phyloP scores from a whole-genome alignment of 2,113 vertebrate genomes.

The Macroglossus sobrinus region DNA sequence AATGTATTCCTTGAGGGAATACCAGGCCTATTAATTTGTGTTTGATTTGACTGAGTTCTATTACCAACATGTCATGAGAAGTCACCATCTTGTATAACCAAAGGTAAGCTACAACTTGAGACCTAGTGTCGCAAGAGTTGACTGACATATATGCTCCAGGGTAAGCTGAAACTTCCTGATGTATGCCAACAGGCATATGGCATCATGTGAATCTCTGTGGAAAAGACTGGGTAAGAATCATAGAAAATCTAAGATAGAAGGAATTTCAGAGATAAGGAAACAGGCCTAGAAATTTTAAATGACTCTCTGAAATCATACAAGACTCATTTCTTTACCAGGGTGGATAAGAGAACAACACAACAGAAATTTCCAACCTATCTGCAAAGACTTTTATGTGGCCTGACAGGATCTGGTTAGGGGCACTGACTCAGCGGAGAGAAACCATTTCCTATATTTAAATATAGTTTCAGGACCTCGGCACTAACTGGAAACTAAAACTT shows the following conservation, averaged over 20 bases:
- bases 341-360: not conserved
- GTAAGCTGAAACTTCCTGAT: not conserved
- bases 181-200: not conserved
- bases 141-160: not conserved
- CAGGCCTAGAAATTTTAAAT: not conserved
- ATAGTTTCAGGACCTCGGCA: not conserved
- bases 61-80: not conserved
- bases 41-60: not conserved
- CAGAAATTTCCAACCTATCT: not conserved
- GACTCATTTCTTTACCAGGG: not conserved
- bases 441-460: not conserved
- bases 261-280: not conserved
- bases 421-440: not conserved
- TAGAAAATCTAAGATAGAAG: not conserved
- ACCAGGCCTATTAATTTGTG: not conserved
- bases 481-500: slow-evolving; percentile 33
- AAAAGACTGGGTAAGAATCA: not conserved
- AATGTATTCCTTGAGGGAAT: not conserved
- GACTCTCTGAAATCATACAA: not conserved
- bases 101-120: not conserved
- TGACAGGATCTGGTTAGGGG: not conserved
- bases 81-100: not conserved
- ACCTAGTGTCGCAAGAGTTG: not conserved
- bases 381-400: not conserved
- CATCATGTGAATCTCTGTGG: not conserved